Conservation (phyloP, 2,113 vertebrate genomes). For the Malurus alboscapulatus region DNA sequence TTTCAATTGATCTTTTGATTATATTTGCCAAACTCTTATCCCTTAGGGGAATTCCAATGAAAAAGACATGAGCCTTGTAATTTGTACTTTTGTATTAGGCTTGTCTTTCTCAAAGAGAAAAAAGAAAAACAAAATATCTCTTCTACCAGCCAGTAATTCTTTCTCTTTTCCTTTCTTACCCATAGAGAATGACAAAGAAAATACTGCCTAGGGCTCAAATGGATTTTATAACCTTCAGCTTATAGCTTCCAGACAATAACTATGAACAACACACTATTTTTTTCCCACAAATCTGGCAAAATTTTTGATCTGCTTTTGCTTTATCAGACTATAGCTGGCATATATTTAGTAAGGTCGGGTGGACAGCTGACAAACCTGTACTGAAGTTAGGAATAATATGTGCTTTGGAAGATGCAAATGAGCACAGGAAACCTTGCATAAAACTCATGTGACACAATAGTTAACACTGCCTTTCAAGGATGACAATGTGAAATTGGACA, state of each 20-base stretch:
- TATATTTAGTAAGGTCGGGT: background rate
- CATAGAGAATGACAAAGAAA: background rate
- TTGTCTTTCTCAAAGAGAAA: constrained; percentile 7
- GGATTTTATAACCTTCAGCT: constrained; percentile 32
- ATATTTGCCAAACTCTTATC: background rate
- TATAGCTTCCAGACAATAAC: constrained; percentile 10
- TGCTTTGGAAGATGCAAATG: constrained; percentile 36
- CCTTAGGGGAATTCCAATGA: background rate
- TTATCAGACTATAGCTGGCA: background rate
- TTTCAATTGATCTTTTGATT: background rate
- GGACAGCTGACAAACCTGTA: constrained; percentile 35
- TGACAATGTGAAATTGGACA: constrained; percentile 22
- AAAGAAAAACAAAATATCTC: background rate
- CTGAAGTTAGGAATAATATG: constrained; percentile 40
- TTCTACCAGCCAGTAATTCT: background rate
- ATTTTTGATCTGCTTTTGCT: background rate
- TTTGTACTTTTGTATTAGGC: background rate
- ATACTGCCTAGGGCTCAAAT: background rate
- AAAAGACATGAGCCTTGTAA: background rate
- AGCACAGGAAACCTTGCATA: constrained; percentile 1
- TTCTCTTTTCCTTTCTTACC: background rate
- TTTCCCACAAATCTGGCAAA: constrained; percentile 1
- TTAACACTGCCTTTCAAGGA: background rate
- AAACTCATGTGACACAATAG: background rate
- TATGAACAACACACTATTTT: background rate